Percentiles rank a stretch among this genome's conserved stretches.
Conservation (phyloP, 2,888 invertebrate genomes). For the Limnephilus auricula region DNA sequence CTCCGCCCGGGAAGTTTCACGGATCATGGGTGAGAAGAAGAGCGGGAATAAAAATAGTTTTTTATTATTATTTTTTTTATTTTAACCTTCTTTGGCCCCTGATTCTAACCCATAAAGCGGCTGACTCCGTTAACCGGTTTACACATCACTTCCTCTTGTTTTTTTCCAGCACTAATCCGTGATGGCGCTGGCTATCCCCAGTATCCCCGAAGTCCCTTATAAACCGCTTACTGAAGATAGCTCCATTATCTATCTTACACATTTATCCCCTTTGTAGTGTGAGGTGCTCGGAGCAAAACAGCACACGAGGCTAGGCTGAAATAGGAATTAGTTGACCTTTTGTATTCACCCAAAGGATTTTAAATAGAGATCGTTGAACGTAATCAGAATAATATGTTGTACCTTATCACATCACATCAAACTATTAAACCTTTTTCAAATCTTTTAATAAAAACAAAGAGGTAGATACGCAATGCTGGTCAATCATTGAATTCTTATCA, state of each 20-base stretch:
- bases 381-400: too few relatives aligned
- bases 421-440: too few relatives aligned
- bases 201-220: conserved; percentile 42
- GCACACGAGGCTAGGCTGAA: background rate
- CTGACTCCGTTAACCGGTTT: background rate
- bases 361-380: background rate
- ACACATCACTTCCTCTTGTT: conserved; percentile 5
- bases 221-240: conserved; percentile 60
- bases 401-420: too few relatives aligned
- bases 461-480: too few relatives aligned
- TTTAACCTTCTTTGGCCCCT: background rate
- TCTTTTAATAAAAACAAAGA: too few relatives aligned
- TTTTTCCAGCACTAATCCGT: conserved; percentile 62
- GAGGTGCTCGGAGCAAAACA: background rate
- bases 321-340: background rate
- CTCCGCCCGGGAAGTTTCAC: too few relatives aligned
- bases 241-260: conserved; percentile 54
- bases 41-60: too few relatives aligned
- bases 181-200: conserved; percentile 48
- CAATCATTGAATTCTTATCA: too few relatives aligned
- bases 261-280: conserved; percentile 7
- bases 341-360: background rate
- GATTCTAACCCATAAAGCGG: background rate
- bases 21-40: too few relatives aligned
- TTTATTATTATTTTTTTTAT: too few relatives aligned